Evolutionary conservation across 1,140 invertebrate species (phyloP).

Genomic region (Agrypnia vestita): DNA sequence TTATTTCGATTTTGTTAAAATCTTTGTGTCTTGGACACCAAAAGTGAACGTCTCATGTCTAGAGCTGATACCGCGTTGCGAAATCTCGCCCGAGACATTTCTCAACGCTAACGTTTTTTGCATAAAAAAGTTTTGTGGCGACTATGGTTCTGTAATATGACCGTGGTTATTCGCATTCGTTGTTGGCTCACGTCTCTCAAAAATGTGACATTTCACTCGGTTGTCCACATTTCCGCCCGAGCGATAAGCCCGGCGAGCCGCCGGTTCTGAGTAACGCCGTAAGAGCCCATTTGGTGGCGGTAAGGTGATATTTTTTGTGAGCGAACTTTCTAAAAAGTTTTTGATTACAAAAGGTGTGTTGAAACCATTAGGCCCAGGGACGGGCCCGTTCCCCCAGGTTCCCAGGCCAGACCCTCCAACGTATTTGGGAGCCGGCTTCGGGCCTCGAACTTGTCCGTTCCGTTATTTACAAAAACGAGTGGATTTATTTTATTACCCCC

Average conservation of each 20-base stretch:
- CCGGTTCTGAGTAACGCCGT: neutral
- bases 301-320: conserved; percentile 41
- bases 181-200: neutral
- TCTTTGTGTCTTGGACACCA: neutral
- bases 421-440: neutral
- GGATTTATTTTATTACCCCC: conserved; percentile 26
- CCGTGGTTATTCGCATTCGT: neutral
- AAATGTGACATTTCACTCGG: neutral
- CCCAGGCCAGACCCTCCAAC: neutral
- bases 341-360: conserved; percentile 46
- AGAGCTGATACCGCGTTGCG: neutral
- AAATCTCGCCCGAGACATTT: neutral
- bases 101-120: neutral
- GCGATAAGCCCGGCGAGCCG: neutral
- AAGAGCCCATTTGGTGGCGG: conserved; percentile 26
- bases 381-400: conserved; percentile 23
- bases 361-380: conserved; percentile 33
- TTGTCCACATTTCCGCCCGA: neutral
- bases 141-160: neutral
- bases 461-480: conserved; percentile 26
- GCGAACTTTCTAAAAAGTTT: conserved; percentile 35
- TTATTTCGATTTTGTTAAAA: too few species aligned
- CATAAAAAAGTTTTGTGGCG: too few species aligned
- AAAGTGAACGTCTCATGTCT: conserved; percentile 11
- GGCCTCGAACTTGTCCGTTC: neutral